These are phyloP conservation scores for Drosophila bocqueti DNA, from an alignment of 1,140 invertebrate species.

Conservation along the genomic window DNA sequence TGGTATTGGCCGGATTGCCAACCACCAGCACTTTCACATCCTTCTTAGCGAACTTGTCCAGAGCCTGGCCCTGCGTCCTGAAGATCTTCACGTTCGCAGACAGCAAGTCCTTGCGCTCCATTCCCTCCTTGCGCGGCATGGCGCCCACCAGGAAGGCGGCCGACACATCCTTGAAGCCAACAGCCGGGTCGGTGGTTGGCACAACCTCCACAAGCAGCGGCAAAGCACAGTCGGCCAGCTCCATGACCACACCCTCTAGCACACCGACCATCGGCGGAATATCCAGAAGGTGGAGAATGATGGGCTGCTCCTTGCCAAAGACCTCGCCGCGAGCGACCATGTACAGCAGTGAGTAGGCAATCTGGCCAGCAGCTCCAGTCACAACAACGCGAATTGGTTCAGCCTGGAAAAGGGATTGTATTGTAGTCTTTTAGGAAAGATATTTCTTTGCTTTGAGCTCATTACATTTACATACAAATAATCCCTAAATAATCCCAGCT, in stretches of 20 bases:
- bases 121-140: conserved; percentile 99
- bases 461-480: background rate
- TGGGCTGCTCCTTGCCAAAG: conserved; percentile 95
- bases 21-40: conserved; percentile 98
- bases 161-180: conserved; percentile 98
- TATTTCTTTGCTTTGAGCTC: background rate
- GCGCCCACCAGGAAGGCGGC: conserved; percentile 99
- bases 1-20: conserved; percentile 99
- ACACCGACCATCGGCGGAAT: conserved; percentile 98
- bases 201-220: conserved; percentile 94
- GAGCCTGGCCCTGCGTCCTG: conserved; percentile 96
- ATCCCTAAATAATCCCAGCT: background rate
- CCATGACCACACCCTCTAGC: conserved; percentile 98
- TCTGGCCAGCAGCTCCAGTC: conserved; percentile 99
- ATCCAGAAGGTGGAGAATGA: conserved; percentile 97
- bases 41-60: conserved; percentile 97
- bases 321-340: conserved; percentile 98
- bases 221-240: conserved; percentile 97
- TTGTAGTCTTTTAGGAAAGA: background rate
- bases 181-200: conserved; percentile 93
- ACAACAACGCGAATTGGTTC: conserved; percentile 97
- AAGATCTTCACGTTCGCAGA: conserved; percentile 99
- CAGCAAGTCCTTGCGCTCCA: conserved; percentile 98
- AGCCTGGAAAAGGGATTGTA: conserved; percentile 47
- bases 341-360: conserved; percentile 98